Evolutionary conservation across 1,140 invertebrate species (phyloP).

Genomic region (Papilio dardanus): DNA sequence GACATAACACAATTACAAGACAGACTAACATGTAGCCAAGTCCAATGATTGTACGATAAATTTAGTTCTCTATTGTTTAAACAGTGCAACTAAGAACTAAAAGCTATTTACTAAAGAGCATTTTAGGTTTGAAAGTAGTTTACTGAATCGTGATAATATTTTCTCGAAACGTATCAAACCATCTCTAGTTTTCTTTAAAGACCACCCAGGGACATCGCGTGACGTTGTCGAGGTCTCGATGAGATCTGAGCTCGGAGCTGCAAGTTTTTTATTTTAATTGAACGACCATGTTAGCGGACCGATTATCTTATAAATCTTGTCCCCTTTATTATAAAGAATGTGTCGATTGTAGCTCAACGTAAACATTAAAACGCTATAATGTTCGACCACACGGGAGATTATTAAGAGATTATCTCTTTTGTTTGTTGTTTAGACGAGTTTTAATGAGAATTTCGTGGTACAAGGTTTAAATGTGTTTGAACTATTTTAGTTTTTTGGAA

Average conservation of each 20-base stretch:
- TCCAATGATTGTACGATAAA: background rate
- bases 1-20: background rate
- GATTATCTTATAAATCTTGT: constrained; percentile 33
- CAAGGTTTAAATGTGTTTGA: background rate
- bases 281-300: constrained; percentile 11
- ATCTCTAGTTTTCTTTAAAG: constrained; percentile 7
- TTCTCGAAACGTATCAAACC: background rate
- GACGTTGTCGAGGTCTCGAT: background rate
- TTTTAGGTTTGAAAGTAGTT: background rate
- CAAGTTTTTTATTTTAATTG: constrained; percentile 35
- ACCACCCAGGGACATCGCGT: constrained; percentile 30
- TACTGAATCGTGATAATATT: background rate
- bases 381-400: constrained; percentile 30
- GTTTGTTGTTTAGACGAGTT: background rate
- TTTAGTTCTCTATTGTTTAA: too few relatives aligned
- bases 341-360: constrained; percentile 18
- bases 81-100: too few relatives aligned
- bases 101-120: background rate
- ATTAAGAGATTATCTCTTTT: background rate
- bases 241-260: background rate
- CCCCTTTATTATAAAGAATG: constrained; percentile 32
- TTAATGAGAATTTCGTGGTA: background rate
- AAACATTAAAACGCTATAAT: constrained; percentile 22
- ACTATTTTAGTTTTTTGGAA: background rate
- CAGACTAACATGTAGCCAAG: background rate